phyloP scores from a whole-genome alignment of 1,140 invertebrate species.

The Drosophila truncata region DNA sequence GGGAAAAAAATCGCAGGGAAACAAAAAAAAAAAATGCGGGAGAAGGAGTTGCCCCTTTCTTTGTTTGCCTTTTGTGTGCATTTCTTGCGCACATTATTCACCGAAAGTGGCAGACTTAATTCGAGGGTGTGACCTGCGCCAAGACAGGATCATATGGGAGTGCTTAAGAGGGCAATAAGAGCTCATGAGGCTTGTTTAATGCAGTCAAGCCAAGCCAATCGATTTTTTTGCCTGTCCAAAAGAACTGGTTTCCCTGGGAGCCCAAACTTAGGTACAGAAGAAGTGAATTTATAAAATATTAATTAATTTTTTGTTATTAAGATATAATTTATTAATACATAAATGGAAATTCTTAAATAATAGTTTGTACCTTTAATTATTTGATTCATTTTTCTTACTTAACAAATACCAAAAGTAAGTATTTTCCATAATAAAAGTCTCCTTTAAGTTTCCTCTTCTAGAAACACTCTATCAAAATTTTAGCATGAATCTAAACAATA shows the following conservation, averaged over 20 bases:
- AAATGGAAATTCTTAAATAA: background rate
- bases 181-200: conserved; percentile 49
- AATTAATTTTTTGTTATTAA: background rate
- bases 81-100: conserved; percentile 65
- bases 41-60: conserved; percentile 42
- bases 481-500: conserved; percentile 9
- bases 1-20: background rate
- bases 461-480: conserved; percentile 7
- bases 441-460: background rate
- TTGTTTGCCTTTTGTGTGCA: conserved; percentile 39
- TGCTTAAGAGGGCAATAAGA: conserved; percentile 57
- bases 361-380: background rate
- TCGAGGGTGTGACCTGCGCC: conserved; percentile 73
- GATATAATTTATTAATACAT: background rate
- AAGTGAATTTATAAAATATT: conserved; percentile 3
- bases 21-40: background rate
- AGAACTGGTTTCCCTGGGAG: conserved; percentile 17
- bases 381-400: too few relatives aligned
- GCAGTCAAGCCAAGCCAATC: conserved; percentile 26
- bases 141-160: conserved; percentile 59
- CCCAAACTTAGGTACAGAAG: background rate
- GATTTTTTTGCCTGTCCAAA: conserved; percentile 29
- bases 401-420: too few relatives aligned
- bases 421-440: too few relatives aligned
- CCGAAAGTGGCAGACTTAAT: conserved; percentile 75